Evolutionary conservation across 2,113 vertebrate genomes (phyloP).

Genomic region (Ailurus styani): DNA sequence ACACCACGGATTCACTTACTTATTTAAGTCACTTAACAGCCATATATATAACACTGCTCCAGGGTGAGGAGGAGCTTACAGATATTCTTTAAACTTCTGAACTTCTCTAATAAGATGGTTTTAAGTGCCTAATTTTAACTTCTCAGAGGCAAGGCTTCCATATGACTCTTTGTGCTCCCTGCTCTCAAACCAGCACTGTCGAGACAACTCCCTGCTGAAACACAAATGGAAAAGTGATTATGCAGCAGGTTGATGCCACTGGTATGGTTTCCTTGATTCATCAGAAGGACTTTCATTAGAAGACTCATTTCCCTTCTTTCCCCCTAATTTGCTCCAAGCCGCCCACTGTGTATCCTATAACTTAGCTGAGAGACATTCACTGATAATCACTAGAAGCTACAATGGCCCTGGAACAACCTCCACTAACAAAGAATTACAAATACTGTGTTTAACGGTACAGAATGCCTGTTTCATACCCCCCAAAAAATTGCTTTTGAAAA

Average conservation of each 20-base stretch:
- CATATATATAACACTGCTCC: not conserved
- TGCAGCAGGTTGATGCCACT: not conserved
- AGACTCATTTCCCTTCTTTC: not conserved
- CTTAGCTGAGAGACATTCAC: constrained; percentile 22
- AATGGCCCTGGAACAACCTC: not conserved
- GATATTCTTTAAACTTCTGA: not conserved
- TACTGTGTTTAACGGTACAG: not conserved
- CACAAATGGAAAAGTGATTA: not conserved
- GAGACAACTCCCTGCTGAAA: not conserved
- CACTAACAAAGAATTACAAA: constrained; percentile 26
- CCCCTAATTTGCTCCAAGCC: constrained; percentile 10
- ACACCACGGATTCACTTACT: not conserved
- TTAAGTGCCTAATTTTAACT: not conserved
- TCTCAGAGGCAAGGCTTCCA: constrained; percentile 7
- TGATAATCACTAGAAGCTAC: not conserved
- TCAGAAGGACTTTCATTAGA: constrained; percentile 6
- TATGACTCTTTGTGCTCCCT: not conserved
- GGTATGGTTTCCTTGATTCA: not conserved
- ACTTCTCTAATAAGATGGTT: not conserved
- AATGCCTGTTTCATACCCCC: not conserved
- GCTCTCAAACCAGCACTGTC: not conserved
- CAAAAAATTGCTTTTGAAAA: not conserved
- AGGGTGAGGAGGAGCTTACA: not conserved
- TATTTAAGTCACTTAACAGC: not conserved
- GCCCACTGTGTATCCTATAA: constrained; percentile 9